Base-by-base conservation (phyloP, 1,140 invertebrate species). In the Parapsyche elsis region DNA sequence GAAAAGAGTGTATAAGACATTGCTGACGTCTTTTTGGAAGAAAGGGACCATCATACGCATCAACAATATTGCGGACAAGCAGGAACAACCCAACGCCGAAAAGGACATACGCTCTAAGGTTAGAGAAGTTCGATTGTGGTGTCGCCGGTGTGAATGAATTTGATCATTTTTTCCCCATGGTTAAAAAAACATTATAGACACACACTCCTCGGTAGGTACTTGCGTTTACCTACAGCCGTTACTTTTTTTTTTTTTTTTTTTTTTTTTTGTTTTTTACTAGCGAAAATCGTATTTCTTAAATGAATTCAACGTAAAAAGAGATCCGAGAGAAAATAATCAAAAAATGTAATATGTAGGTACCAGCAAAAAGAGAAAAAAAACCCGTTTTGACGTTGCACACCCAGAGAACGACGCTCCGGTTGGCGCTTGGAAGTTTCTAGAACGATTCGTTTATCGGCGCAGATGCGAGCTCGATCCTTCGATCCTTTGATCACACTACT, bases 61-160 rank as follows among this genome's bases (percentile, higher is more conserved):
- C 84, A 93, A 93, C 85, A 94, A 94, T 84, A 91, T 92, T 81
- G 90, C 90, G 70, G 92, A 94, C 85, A 92, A 92, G 83, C 90
- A 91, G 84, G 91, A 92, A 85, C 87, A 88, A 49, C 90, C 91
- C 30, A 91, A 92, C 85, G 89, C 84, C 80, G 91, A 92, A 82
- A 92, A 92, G 85, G 90, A 91, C 84, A 92, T 93, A 84, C 89
- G 90, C 84, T 90, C 90, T 84, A 92, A 93, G 89, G 91, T 92
- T 87, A 81, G 82, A 23, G n/a, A 61, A 61, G 71, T 67, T 46
- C 24, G 71, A n/a, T 71, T 71, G 67, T 38, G 24, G 67, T 67
- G 71, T 23, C 24, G 71, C 16, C n/a, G 38, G 24, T 73, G 71
- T 38, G 71, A 46, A 49, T 26, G 61, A 16, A 53, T 53, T 5